Evolutionary conservation across 2,888 invertebrate species (phyloP), one percentile per base, ranked within the genome.

Genomic region (Philereme transversata): DNA sequence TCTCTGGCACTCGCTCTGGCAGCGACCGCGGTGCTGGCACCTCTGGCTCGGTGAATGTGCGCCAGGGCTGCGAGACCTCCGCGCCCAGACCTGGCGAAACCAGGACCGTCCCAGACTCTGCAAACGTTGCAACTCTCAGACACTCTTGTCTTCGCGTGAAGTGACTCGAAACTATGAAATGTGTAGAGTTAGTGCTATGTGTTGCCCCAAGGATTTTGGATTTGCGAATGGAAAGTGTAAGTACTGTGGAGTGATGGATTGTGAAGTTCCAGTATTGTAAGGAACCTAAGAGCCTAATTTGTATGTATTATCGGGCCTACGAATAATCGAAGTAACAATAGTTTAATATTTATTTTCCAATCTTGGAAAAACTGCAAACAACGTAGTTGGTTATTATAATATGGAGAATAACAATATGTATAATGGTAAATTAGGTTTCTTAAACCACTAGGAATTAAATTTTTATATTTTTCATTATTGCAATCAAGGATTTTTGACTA

Each of bases 21-120:
- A 3, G 91, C 90, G 69, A 86, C 85, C 60, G 89, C 92, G 38
- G 90, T 92, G 47, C 71, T 92, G 69, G 90, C 92, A 4, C 91
- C 90, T 1, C 83, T 92, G 85, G 90, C 88, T 81, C 92, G 92
- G 92, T 92, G 92, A 92, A 92, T 90, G 88, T 90, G 90, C 81
- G 90, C 88, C 74, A 77, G 88, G 82, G 89, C 88, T 79, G 85
- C 88, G 64, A 81, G 87, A 63, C 86, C 85, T 40, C 85, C 86
- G 80, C 89, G 88, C 67, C 90, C 89, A 65, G 87, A 89, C 77
- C 81, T 88, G 62, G 90, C 85, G 52, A 92, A 92, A 77, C 91
- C 91, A 68, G 88, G 88, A 69, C 88, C 90, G 61, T 81, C 89
- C 65, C 86, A 85, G 61, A 88, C 89, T 22, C 75, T 89, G 45